Evolutionary conservation across 2,888 invertebrate species (phyloP).

Genomic region (Chloromyia formosa): DNA sequence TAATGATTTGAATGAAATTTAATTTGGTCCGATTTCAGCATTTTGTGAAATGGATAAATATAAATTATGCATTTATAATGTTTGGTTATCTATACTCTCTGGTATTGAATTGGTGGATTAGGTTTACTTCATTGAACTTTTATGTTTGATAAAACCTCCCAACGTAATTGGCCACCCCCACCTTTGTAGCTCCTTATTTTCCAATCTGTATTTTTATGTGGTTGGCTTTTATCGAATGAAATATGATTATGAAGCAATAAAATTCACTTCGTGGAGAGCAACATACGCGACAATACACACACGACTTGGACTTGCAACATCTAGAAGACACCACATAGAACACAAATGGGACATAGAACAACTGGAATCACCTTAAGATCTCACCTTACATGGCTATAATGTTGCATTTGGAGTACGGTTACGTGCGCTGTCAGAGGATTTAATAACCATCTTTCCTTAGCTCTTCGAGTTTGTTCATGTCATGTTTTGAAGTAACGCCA

Average conservation of each 20-base stretch:
- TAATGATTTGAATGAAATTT: too few species aligned
- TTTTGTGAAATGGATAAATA: too few species aligned
- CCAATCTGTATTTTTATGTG: not conserved
- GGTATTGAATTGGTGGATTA: too few species aligned
- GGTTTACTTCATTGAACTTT: too few species aligned
- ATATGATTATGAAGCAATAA: not conserved
- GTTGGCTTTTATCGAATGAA: slow-evolving; percentile 6
- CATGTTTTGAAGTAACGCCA: not conserved
- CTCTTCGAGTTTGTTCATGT: slow-evolving; percentile 21
- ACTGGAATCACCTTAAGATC: slow-evolving; percentile 15
- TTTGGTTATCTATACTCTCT: too few species aligned
- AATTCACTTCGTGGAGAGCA: not conserved
- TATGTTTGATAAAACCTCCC: not conserved
- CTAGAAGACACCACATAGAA: not conserved
- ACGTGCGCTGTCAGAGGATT: slow-evolving; percentile 13
- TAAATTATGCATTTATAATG: too few species aligned
- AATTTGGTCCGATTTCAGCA: too few species aligned
- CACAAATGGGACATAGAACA: slow-evolving; percentile 5
- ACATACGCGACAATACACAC: not conserved
- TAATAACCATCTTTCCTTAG: slow-evolving; percentile 9
- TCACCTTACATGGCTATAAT: slow-evolving; percentile 22
- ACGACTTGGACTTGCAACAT: not conserved
- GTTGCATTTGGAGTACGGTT: slow-evolving; percentile 8
- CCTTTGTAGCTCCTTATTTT: not conserved
- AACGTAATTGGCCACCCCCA: too few species aligned